phyloP scores from a whole-genome alignment of 2,888 invertebrate genomes.

The Mycalesis mineus region DNA sequence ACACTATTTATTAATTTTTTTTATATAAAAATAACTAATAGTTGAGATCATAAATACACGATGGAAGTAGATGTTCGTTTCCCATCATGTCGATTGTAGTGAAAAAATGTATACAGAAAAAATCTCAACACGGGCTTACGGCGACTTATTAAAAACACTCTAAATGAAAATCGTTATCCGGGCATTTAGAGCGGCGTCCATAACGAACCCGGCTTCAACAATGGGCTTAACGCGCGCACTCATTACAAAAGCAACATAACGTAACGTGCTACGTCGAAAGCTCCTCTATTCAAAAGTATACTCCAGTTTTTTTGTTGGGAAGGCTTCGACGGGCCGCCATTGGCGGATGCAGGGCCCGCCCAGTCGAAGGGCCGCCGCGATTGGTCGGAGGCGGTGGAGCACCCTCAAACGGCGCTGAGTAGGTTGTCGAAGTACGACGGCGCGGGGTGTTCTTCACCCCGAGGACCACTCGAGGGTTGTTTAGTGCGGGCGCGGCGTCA shows the following conservation, averaged over 20 bases:
- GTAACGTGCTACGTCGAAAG: constrained; percentile 75
- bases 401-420: constrained; percentile 74
- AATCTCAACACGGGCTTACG: constrained; percentile 61
- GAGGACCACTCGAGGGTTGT: constrained; percentile 78
- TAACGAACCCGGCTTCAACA: constrained; percentile 75
- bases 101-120: constrained; percentile 5
- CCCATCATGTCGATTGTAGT: constrained; percentile 7
- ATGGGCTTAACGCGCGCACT: constrained; percentile 77
- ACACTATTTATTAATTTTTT: neutral
- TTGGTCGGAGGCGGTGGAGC: constrained; percentile 69
- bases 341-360: constrained; percentile 64
- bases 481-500: constrained; percentile 74
- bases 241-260: constrained; percentile 78
- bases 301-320: constrained; percentile 73
- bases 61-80: constrained; percentile 9
- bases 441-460: constrained; percentile 76
- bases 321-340: constrained; percentile 55
- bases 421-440: constrained; percentile 75
- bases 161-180: constrained; percentile 76
- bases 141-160: constrained; percentile 74
- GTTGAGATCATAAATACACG: neutral
- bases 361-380: constrained; percentile 47
- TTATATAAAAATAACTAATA: neutral
- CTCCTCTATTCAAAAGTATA: constrained; percentile 76
- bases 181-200: constrained; percentile 73